These are phyloP conservation scores for Aphaenogaster floridana DNA, from an alignment of 1,140 invertebrate species.

Conservation along the genomic window DNA sequence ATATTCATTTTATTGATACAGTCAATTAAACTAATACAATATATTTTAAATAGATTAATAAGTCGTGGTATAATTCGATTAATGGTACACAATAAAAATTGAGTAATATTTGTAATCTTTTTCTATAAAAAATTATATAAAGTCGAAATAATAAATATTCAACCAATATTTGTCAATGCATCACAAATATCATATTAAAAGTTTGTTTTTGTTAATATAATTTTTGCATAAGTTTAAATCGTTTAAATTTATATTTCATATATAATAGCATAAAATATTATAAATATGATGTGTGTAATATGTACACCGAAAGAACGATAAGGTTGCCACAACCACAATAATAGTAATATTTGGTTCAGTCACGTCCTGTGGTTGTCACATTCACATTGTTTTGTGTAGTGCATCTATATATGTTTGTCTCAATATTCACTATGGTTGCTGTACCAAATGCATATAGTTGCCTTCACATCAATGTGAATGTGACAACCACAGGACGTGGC, in stretches of 20 bases:
- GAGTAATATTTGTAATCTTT: conserved; percentile 12
- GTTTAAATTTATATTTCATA: not conserved
- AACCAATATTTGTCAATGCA: not conserved
- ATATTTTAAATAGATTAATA: conserved; percentile 11
- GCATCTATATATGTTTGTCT: too few species aligned
- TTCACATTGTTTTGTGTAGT: too few species aligned
- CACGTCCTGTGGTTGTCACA: too few species aligned
- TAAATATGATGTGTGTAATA: not conserved
- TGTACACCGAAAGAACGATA: not conserved
- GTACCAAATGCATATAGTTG: too few species aligned
- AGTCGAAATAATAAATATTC: not conserved
- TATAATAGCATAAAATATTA: conserved; percentile 12
- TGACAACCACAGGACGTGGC: too few species aligned
- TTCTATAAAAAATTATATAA: not conserved
- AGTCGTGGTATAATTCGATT: not conserved
- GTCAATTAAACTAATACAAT: conserved; percentile 16
- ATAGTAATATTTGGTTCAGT: too few species aligned
- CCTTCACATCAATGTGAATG: too few species aligned
- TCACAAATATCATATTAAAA: not conserved
- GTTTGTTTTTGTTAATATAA: not conserved
- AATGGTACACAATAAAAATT: not conserved
- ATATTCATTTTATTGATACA: not conserved
- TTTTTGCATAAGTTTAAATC: not conserved
- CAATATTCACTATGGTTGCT: too few species aligned
- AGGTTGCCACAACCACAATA: too few species aligned